Evolutionary conservation across 2,888 invertebrate genomes (phyloP).

Genomic region (Melolontha melolontha): DNA sequence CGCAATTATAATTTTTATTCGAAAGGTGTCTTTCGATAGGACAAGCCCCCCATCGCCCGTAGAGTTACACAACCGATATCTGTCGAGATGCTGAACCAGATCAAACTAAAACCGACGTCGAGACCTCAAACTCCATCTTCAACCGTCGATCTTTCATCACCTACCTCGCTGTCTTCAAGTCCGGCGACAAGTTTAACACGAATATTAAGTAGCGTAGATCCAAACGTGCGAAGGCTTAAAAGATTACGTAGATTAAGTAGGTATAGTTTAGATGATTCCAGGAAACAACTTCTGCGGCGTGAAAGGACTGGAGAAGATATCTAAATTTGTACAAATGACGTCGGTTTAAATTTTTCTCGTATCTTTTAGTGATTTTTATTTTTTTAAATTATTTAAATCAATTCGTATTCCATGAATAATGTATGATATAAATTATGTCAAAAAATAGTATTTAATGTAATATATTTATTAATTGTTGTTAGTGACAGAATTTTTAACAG

Average conservation of each 20-base stretch:
- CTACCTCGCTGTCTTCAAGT: conserved; percentile 52
- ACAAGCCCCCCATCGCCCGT: conserved; percentile 48
- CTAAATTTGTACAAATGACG: not conserved
- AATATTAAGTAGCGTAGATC: conserved; percentile 55
- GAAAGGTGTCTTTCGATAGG: conserved; percentile 49
- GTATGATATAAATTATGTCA: conserved; percentile 18
- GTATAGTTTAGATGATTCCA: conserved; percentile 61
- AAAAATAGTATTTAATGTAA: conserved; percentile 18
- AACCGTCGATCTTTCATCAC: conserved; percentile 45
- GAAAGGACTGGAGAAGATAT: conserved; percentile 39
- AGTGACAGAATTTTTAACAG: conserved; percentile 17
- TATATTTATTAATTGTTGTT: conserved; percentile 26
- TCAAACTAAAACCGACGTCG: conserved; percentile 58
- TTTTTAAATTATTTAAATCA: conserved; percentile 10
- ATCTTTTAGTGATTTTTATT: not conserved
- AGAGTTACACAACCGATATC: conserved; percentile 55
- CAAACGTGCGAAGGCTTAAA: conserved; percentile 57
- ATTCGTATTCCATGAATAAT: not conserved
- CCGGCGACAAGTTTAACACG: conserved; percentile 58
- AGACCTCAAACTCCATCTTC: conserved; percentile 50
- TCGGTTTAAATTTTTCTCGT: not conserved
- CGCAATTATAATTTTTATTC: conserved; percentile 17
- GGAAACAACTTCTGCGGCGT: conserved; percentile 47
- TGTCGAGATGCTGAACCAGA: conserved; percentile 58
- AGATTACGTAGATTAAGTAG: conserved; percentile 55